Percentiles rank a stretch among this genome's conserved stretches.
These are phyloP conservation scores for Otis tarda DNA, from an alignment of 2,113 vertebrate genomes.

Conservation along the genomic window DNA sequence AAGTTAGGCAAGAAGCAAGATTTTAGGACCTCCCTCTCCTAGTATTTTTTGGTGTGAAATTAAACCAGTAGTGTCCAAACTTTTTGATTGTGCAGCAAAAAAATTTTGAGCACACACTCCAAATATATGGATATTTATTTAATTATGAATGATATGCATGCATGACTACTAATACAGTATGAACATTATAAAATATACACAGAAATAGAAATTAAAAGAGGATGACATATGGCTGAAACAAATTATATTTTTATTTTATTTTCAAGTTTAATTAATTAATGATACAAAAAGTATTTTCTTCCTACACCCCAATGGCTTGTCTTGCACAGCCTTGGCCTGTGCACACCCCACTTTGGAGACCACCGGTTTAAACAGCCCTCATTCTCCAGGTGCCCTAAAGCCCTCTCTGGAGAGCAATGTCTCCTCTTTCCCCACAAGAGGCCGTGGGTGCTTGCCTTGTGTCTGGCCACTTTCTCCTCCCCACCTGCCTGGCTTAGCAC, in stretches of 20 bases:
- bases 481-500: rapidly evolving
- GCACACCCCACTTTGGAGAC: not conserved
- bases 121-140: not conserved
- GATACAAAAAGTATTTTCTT: not conserved
- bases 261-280: not conserved
- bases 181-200: not conserved
- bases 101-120: rapidly evolving
- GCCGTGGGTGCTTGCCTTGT: not conserved
- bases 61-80: not conserved
- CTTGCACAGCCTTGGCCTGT: not conserved
- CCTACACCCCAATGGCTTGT: rapidly evolving
- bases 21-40: not conserved
- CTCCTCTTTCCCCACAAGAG: not conserved
- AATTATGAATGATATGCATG: not conserved
- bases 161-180: not conserved
- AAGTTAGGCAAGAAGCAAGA: not conserved
- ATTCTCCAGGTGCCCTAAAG: not conserved
- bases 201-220: not conserved
- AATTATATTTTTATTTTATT: not conserved
- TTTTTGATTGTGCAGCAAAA: not conserved
- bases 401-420: not conserved
- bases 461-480: not conserved
- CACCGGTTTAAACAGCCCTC: not conserved
- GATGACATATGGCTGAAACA: not conserved
- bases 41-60: not conserved